These are phyloP conservation scores for Melipona beecheii DNA, from an alignment of 2,888 invertebrate species.

Conservation along the genomic window DNA sequence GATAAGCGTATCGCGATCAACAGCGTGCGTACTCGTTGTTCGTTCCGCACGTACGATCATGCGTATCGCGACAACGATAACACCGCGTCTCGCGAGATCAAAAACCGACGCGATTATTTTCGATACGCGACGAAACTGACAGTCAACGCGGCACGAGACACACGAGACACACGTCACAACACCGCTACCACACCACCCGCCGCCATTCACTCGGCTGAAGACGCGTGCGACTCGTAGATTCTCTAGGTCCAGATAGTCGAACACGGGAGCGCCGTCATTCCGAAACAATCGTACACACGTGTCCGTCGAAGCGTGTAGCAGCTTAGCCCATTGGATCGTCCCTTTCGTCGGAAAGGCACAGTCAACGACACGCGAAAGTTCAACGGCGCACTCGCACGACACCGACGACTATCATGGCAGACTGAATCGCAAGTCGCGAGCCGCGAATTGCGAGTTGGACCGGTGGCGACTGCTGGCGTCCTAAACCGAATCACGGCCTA, in stretches of 20 bases:
- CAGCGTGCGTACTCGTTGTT: background rate
- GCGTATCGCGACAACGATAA: background rate
- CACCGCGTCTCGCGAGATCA: background rate
- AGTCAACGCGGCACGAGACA: constrained; percentile 70
- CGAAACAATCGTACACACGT: constrained; percentile 2
- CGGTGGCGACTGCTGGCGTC: constrained; percentile 70
- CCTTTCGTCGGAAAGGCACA: constrained; percentile 19
- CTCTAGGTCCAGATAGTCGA: background rate
- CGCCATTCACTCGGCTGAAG: constrained; percentile 71
- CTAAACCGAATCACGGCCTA: constrained; percentile 55
- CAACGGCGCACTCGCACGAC: constrained; percentile 63
- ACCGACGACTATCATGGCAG: constrained; percentile 76
- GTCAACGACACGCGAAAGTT: constrained; percentile 46
- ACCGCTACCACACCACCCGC: constrained; percentile 67
- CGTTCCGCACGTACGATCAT: background rate
- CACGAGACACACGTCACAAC: constrained; percentile 76
- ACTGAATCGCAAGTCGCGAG: constrained; percentile 88
- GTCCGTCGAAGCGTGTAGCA: background rate
- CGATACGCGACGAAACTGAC: constrained; percentile 67
- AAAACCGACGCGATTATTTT: constrained; percentile 38
- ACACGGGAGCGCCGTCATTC: constrained; percentile 16
- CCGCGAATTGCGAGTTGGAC: constrained; percentile 88
- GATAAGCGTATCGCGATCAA: background rate
- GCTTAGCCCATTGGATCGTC: constrained; percentile 42
- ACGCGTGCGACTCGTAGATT: constrained; percentile 39